A percentile compares a stretch with the other conserved stretches of the same genome.
Conservation (phyloP, 2,113 vertebrate genomes). For the Laticauda laticaudata region DNA sequence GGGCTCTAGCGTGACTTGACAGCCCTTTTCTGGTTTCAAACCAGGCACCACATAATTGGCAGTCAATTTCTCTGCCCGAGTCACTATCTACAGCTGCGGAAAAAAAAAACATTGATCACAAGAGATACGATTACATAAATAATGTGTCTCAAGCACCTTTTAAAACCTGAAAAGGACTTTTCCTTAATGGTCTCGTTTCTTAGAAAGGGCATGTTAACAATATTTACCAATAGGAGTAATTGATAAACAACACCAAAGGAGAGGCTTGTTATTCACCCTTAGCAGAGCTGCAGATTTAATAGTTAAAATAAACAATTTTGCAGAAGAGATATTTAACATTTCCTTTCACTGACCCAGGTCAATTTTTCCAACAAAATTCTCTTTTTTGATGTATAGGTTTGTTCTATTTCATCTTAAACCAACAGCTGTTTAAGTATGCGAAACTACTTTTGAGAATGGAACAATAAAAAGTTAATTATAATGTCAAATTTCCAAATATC, state of each 20-base stretch:
- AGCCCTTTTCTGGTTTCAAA: constrained; percentile 92
- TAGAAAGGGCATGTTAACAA: neutral
- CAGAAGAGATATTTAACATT: neutral
- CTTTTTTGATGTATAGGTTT: neutral
- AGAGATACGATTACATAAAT: constrained; percentile 21
- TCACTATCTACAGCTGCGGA: constrained; percentile 85
- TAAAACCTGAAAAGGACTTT: constrained; percentile 2
- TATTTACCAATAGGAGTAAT: neutral
- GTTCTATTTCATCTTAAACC: neutral
- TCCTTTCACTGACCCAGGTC: neutral
- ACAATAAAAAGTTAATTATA: neutral
- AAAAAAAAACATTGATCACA: constrained; percentile 61
- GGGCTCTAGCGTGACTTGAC: constrained; percentile 89
- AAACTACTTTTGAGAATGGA: constrained; percentile 1
- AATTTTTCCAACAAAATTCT: neutral
- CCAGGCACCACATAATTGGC: constrained; percentile 91
- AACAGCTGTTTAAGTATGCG: neutral
- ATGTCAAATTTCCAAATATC: neutral
- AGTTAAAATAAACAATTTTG: neutral
- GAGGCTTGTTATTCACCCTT: neutral
- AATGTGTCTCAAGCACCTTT: constrained; percentile 16
- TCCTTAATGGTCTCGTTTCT: neutral
- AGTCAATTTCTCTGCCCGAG: constrained; percentile 86
- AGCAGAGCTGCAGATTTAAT: constrained; percentile 40
- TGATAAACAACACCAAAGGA: constrained; percentile 9